Conservation (phyloP, 2,113 vertebrate species). For the Pseudorectes ferrugineus region DNA sequence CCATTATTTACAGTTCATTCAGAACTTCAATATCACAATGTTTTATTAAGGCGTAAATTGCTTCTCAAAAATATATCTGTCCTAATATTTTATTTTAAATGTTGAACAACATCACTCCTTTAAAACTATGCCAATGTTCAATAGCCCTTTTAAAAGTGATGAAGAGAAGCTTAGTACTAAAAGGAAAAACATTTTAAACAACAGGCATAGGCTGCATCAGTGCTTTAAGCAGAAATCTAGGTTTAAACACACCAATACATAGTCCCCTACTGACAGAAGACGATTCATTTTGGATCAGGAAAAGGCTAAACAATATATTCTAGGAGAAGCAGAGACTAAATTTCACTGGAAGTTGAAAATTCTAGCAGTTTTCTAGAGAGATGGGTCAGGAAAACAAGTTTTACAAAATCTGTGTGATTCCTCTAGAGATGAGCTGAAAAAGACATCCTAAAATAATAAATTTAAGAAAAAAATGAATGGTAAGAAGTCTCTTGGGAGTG, state of each 20-base stretch:
- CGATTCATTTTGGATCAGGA: neutral
- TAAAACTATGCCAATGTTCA: neutral
- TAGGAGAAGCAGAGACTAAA: neutral
- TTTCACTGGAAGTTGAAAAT: neutral
- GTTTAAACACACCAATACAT: neutral
- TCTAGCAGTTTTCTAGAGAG: neutral
- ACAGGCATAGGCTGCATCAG: neutral
- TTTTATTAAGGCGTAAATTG: conserved; percentile 46
- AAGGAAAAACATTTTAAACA: neutral
- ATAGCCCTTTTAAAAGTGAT: conserved; percentile 24
- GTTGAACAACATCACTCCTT: conserved; percentile 23
- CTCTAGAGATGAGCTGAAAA: neutral
- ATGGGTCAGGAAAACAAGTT: neutral
- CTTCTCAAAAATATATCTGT: conserved; percentile 33
- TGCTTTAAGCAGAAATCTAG: neutral
- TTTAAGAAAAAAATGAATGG: neutral
- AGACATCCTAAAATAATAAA: neutral
- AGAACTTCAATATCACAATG: conserved; percentile 14
- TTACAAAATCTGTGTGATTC: neutral
- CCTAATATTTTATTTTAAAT: conserved; percentile 58
- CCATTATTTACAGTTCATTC: conserved; percentile 54
- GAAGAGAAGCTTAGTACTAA: neutral
- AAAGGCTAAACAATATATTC: neutral
- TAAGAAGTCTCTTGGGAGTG: neutral
- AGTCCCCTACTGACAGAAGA: neutral